Percentiles rank a stretch among this genome's conserved stretches.
Evolutionary conservation across 2,888 invertebrate species (phyloP).

Genomic region (Steromphala cineraria): DNA sequence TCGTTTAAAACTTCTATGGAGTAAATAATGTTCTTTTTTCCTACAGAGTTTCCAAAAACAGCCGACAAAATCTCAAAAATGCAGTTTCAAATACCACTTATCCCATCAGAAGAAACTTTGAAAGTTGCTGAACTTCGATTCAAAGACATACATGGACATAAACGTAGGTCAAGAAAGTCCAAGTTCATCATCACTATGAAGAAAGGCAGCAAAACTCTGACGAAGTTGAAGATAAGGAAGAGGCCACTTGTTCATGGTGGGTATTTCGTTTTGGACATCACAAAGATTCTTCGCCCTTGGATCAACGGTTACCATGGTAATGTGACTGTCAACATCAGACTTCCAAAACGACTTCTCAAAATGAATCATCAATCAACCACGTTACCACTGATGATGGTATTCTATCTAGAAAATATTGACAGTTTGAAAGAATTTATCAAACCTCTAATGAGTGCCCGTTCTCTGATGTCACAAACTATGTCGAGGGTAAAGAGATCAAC

Average conservation of each 20-base stretch:
- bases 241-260: conserved; percentile 28
- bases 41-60: too few relatives aligned
- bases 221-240: conserved; percentile 33
- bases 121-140: too few relatives aligned
- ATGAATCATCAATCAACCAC: background rate
- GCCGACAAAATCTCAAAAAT: too few relatives aligned
- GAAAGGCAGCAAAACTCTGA: conserved; percentile 29
- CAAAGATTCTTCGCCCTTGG: conserved; percentile 40
- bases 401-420: conserved; percentile 51
- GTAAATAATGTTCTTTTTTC: too few relatives aligned
- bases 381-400: conserved; percentile 29
- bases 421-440: conserved; percentile 53
- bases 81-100: too few relatives aligned
- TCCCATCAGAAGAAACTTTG: too few relatives aligned
- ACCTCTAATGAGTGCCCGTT: conserved; percentile 6
- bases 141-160: too few relatives aligned
- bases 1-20: too few relatives aligned
- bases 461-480: background rate
- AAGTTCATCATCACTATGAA: conserved; percentile 37
- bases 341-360: conserved; percentile 19
- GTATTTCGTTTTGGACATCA: conserved; percentile 49
- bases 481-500: background rate
- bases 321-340: conserved; percentile 35
- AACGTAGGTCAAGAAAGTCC: background rate
- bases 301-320: conserved; percentile 55